Percentiles rank a stretch among this genome's conserved stretches.
These are phyloP conservation scores for Diadegma fenestrale DNA, from an alignment of 2,888 invertebrate species.

Conservation along the genomic window DNA sequence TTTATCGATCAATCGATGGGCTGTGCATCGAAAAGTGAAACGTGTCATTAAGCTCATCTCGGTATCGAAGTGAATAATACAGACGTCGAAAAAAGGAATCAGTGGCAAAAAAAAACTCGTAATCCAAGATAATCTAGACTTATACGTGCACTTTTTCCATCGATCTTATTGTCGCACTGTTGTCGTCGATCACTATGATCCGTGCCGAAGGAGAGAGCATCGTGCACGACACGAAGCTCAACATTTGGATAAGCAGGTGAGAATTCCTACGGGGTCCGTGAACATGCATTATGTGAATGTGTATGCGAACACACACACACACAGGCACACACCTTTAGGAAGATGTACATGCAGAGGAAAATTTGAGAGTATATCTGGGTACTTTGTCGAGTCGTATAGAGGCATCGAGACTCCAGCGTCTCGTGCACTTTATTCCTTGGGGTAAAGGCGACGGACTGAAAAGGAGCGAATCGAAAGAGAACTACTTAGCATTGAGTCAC, in stretches of 20 bases:
- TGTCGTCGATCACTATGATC: background rate
- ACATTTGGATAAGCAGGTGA: conserved; percentile 49
- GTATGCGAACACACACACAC: background rate
- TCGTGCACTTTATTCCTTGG: conserved; percentile 45
- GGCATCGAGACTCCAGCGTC: conserved; percentile 20
- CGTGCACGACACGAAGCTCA: background rate
- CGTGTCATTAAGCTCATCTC: conserved; percentile 7
- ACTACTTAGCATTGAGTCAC: conserved; percentile 66
- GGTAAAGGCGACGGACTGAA: conserved; percentile 64
- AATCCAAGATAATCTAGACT: conserved; percentile 1
- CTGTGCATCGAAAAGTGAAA: background rate
- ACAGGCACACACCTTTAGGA: background rate
- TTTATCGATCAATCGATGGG: background rate
- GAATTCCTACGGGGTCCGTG: conserved; percentile 17
- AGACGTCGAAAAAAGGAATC: background rate
- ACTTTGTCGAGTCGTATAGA: conserved; percentile 45
- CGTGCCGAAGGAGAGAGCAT: background rate
- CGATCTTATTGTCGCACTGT: background rate
- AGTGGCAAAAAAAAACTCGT: background rate
- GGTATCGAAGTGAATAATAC: background rate
- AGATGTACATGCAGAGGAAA: conserved; percentile 4
- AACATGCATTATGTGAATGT: background rate
- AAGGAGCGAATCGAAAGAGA: conserved; percentile 68
- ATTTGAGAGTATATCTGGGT: conserved; percentile 42
- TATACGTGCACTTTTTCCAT: conserved; percentile 7